Base-by-base conservation (phyloP, 2,888 invertebrate species). In the Kryphioiulus occultus region DNA sequence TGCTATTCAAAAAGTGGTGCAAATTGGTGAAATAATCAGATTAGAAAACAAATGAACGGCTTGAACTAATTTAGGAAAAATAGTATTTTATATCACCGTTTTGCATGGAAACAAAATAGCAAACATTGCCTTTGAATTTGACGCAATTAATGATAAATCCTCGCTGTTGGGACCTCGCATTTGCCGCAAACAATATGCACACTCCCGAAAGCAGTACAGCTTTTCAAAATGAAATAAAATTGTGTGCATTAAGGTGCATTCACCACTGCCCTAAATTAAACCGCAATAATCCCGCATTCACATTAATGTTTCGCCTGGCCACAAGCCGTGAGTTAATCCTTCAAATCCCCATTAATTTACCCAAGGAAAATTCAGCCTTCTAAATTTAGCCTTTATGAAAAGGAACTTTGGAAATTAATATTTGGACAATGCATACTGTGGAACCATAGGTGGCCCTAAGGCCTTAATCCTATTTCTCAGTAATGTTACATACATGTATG, bases 331-430 rank as follows among this genome's bases (percentile, higher is more conserved):
- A 78, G 78, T 78, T 78, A 78, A 78, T 78, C 26, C 78, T 2
- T 15, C 2, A 78, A 78, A 78, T 22, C 78, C 78, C 12, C 68
- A 26, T 78, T 78, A 78, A 78, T 30, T 78, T 68, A 68, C 68
- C 15, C 12, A 15, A 30, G 78, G 15, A 78, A 30, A 78, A 78
- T 78, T 78, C 78, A 78, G 78, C 78, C 22, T 30, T 10, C 78
- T 78, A 78, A 78, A 78, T 78, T 78, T 30, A 78, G 30, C 78
- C 78, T 78, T 78, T 78, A 30, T 78, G 78, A 30, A 78, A 78
- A 78, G 78, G 30, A 78, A 78, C 22, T 78, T 78, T 30, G 78
- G 78, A 30, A 78, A 78, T 26, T 78, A 78, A 78, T 78, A 78
- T 78, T 78, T 78, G 78, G 78, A 78, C 30, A 78, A 78, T 30